phyloP scores from a whole-genome alignment of 2,888 invertebrate genomes.

The Corythucha ciliata region DNA sequence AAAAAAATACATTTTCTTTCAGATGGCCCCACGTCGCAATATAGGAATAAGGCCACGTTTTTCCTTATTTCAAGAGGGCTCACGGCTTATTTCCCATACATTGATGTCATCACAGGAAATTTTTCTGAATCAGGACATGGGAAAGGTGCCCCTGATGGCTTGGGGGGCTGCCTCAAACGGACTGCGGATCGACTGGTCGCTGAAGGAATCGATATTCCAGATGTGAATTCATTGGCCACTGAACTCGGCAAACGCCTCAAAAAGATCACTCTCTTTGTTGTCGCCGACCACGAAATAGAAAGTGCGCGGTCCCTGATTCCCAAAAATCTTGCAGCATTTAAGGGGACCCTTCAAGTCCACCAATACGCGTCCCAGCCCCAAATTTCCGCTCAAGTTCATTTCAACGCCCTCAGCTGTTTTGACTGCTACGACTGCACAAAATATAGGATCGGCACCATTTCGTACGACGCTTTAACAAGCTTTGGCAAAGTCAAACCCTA shows the following conservation, averaged over 20 bases:
- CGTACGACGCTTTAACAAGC: too few relatives aligned
- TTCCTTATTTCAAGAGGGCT: constrained; percentile 35
- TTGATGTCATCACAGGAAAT: constrained; percentile 6
- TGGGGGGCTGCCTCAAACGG: constrained; percentile 38
- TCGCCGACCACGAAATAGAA: constrained; percentile 1
- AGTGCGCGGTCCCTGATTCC: neutral
- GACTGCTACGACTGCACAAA: too few relatives aligned
- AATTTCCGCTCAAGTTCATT: neutral
- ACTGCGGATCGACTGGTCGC: constrained; percentile 31
- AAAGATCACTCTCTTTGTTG: neutral
- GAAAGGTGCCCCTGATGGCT: constrained; percentile 39
- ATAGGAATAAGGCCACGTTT: constrained; percentile 40
- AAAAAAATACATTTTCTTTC: constrained; percentile 37
- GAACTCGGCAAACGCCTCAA: neutral
- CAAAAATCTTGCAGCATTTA: constrained; percentile 1
- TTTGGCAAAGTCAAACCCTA: too few relatives aligned
- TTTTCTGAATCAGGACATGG: constrained; percentile 11
- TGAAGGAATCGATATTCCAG: constrained; percentile 21
- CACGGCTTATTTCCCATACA: constrained; percentile 3
- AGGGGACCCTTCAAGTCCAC: constrained; percentile 7
- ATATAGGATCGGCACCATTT: too few relatives aligned
- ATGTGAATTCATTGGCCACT: constrained; percentile 5
- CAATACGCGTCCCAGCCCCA: neutral
- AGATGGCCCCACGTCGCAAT: constrained; percentile 40
- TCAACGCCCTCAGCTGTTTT: neutral